A percentile compares a stretch with the other conserved stretches of the same genome.
Conservation (phyloP, 2,797 vertebrate genomes). For the Mus spretus region DNA sequence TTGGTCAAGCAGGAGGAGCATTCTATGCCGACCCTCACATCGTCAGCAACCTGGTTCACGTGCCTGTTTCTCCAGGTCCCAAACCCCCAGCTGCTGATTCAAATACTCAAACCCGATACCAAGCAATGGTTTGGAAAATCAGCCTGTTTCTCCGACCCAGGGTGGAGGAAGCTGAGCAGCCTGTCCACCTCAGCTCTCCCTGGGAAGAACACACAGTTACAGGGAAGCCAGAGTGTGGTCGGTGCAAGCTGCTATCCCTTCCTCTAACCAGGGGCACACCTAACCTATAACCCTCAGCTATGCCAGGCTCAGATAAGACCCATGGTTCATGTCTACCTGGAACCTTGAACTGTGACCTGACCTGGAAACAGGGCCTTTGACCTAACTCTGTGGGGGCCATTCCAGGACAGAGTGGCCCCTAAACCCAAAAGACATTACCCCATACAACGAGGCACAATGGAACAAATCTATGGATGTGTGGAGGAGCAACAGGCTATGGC, state of each 20-base stretch:
- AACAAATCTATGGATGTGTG: neutral
- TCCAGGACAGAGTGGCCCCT: neutral
- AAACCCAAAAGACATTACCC: neutral
- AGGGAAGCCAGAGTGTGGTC: neutral
- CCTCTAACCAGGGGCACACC: fast-evolving
- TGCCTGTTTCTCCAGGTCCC: fast-evolving
- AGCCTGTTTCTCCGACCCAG: fast-evolving
- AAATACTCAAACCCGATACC: neutral
- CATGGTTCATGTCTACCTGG: neutral
- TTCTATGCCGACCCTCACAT: no score
- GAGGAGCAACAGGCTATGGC: neutral
- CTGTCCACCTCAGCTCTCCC: fast-evolving
- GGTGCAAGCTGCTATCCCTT: neutral
- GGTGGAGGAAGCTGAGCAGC: fast-evolving
- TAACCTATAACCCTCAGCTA: neutral
- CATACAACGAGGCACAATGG: neutral
- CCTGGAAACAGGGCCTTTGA: neutral
- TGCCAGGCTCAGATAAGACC: neutral
- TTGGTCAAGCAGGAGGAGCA: neutral
- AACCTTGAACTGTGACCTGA: neutral
- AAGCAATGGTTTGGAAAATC: neutral
- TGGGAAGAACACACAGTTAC: neutral
- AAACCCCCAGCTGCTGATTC: neutral
- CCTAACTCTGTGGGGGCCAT: neutral
- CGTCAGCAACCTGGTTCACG: neutral